Conservation (phyloP, 2,113 vertebrate species). For the Taxidea taxus region DNA sequence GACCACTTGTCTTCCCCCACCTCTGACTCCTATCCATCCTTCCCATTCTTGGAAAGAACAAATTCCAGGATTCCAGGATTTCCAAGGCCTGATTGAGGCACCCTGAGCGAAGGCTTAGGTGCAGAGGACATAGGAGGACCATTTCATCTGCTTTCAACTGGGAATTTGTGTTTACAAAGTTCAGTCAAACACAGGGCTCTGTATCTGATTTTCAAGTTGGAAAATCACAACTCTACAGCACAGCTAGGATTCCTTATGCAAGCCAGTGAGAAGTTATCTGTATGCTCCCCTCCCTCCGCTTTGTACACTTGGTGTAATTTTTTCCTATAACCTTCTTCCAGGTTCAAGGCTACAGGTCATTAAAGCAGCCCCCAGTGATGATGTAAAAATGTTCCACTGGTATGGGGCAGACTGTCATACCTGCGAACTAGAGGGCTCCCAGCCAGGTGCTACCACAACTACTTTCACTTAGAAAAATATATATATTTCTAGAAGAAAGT, state of each 20-base stretch:
- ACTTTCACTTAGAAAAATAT: neutral
- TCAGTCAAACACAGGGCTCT: conserved; percentile 17
- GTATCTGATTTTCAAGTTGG: neutral
- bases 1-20: neutral
- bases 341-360: neutral
- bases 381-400: neutral
- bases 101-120: neutral
- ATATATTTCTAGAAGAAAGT: conserved; percentile 14
- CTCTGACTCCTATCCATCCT: neutral
- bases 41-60: neutral
- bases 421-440: neutral
- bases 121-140: neutral
- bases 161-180: conserved; percentile 2
- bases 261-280: neutral
- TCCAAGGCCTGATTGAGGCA: neutral
- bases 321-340: neutral
- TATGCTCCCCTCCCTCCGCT: neutral
- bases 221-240: neutral
- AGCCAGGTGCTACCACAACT: neutral
- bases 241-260: neutral
- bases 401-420: neutral
- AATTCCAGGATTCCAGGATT: neutral
- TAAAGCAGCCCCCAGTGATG: neutral
- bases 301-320: neutral
- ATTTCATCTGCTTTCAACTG: conserved; percentile 34